Conservation (phyloP, 1,140 invertebrate species). For the Zaprionus capensis region DNA sequence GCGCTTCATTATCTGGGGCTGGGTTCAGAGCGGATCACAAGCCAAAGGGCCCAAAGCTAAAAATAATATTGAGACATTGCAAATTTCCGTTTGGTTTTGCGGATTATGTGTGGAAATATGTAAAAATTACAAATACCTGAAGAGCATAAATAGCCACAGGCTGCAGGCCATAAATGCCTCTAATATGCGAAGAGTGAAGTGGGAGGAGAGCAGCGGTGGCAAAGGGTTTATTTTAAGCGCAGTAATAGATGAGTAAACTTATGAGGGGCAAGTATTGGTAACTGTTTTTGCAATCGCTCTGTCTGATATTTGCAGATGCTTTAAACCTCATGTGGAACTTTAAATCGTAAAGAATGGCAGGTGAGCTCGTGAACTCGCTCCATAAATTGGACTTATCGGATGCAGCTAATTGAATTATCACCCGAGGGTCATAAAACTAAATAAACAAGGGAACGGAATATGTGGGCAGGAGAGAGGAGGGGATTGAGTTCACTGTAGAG, state of each 20-base stretch:
- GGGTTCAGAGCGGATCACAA: slow-evolving; percentile 16
- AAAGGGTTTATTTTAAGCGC: not conserved
- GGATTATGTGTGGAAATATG: slow-evolving; percentile 19
- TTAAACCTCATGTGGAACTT: not conserved
- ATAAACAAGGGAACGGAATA: not conserved
- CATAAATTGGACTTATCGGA: slow-evolving; percentile 62
- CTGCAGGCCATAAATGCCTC: not conserved
- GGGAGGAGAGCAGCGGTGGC: not conserved
- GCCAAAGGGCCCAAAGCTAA: slow-evolving; percentile 25
- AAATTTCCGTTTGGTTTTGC: slow-evolving; percentile 1
- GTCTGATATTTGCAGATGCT: no score
- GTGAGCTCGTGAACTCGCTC: slow-evolving; percentile 5
- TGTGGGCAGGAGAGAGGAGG: not conserved
- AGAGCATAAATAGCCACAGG: slow-evolving; percentile 8
- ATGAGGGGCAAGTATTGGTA: not conserved
- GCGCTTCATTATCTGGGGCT: slow-evolving; percentile 9
- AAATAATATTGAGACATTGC: slow-evolving; percentile 15
- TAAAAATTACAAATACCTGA: slow-evolving; percentile 16
- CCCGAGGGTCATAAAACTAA: slow-evolving; percentile 40
- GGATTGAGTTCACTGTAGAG: not conserved
- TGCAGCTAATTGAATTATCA: slow-evolving; percentile 70
- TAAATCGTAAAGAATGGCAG: not conserved
- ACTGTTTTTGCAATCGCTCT: not conserved
- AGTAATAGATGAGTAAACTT: not conserved
- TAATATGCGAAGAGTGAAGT: not conserved